These are phyloP conservation scores for Drosophila recens DNA, from an alignment of 2,888 invertebrate genomes.

Conservation along the genomic window DNA sequence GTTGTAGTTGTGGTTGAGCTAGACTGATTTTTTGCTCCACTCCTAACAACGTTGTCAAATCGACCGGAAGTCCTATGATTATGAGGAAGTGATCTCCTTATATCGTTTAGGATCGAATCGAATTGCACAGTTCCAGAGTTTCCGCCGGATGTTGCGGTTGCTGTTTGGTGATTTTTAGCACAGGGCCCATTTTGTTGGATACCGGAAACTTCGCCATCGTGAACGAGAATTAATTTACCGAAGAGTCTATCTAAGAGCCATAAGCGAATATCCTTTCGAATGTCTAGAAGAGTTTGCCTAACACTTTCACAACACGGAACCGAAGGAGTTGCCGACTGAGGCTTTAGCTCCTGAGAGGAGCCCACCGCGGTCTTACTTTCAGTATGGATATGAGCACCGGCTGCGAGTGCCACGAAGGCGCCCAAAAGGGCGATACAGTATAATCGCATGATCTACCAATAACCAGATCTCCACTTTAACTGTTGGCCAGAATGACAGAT, in stretches of 20 bases:
- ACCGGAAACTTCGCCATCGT: conserved; percentile 59
- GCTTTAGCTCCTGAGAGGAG: conserved; percentile 24
- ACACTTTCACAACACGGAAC: conserved; percentile 70
- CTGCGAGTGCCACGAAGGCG: conserved; percentile 47
- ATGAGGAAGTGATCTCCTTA: conserved; percentile 29
- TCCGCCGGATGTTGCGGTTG: conserved; percentile 11
- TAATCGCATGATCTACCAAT: conserved; percentile 62
- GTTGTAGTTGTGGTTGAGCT: conserved; percentile 10
- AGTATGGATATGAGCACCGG: conserved; percentile 51
- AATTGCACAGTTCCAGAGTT: conserved; percentile 15
- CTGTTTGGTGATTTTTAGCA: conserved; percentile 39
- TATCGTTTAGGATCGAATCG: conserved; percentile 35
- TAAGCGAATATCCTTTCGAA: conserved; percentile 67
- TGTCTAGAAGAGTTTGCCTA: conserved; percentile 66
- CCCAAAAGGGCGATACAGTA: conserved; percentile 61
- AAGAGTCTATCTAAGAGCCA: conserved; percentile 67
- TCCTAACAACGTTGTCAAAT: not conserved
- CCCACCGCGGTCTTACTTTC: conserved; percentile 32
- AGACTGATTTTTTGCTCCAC: conserved; percentile 13
- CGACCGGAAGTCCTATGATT: conserved; percentile 30
- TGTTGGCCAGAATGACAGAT: conserved; percentile 39
- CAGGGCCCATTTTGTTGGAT: conserved; percentile 52
- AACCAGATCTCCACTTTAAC: conserved; percentile 42
- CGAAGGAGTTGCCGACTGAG: conserved; percentile 20
- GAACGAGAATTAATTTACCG: conserved; percentile 57